Evolutionary conservation across 2,797 vertebrate species (phyloP).

Genomic region (Myoxocephalus aenaeus): DNA sequence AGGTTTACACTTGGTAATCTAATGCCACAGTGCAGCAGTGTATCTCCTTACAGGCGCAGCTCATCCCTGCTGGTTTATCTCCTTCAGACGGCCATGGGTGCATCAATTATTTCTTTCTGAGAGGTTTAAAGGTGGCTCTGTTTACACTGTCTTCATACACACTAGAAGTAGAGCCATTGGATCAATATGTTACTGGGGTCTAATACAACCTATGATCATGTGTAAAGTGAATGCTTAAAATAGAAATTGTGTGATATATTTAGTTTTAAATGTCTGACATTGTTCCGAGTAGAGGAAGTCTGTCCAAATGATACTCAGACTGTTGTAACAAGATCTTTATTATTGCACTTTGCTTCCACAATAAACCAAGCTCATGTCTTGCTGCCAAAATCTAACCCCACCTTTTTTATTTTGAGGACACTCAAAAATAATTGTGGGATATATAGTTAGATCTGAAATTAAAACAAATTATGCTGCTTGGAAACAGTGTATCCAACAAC

Average conservation of each 20-base stretch:
- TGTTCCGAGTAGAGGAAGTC: neutral
- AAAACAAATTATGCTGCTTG: constrained; percentile 29
- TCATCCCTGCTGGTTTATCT: constrained; percentile 55
- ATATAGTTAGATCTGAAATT: neutral
- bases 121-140: constrained; percentile 39
- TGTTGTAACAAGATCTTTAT: neutral
- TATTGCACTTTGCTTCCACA: neutral
- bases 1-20: constrained; percentile 36
- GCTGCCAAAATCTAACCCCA: constrained; percentile 3
- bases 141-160: constrained; percentile 34
- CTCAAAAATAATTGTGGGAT: neutral
- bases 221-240: neutral
- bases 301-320: neutral
- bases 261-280: constrained; percentile 1
- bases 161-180: neutral
- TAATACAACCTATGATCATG: neutral
- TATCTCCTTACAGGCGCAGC: constrained; percentile 70
- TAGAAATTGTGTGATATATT: neutral
- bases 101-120: constrained; percentile 75
- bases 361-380: neutral
- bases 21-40: constrained; percentile 43
- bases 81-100: constrained; percentile 47
- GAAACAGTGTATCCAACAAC: constrained; percentile 57
- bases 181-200: neutral
- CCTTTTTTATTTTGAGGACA: neutral